These are phyloP conservation scores for Akabosia matsudoensis DNA, from an alignment of 1,140 invertebrate genomes.

Conservation along the genomic window DNA sequence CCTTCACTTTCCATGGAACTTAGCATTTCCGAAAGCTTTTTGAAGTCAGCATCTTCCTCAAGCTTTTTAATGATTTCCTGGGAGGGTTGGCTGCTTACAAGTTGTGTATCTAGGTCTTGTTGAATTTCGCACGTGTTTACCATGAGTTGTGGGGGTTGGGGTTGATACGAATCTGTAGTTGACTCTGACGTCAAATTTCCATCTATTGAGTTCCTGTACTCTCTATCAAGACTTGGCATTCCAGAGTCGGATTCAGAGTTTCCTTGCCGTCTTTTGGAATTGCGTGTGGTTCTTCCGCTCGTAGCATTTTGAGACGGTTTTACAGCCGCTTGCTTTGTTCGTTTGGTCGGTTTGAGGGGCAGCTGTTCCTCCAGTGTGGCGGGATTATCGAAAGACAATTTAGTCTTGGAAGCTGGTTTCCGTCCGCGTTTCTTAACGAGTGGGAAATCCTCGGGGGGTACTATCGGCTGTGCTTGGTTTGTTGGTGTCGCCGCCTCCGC, in stretches of 20 bases:
- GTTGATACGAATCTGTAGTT: neutral
- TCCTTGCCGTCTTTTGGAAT: constrained; percentile 26
- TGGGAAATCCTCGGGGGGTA: neutral
- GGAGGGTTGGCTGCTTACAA: constrained; percentile 20
- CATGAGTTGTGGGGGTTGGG: neutral
- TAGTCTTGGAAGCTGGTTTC: constrained; percentile 22
- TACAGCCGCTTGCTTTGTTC: constrained; percentile 11
- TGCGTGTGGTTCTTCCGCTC: constrained; percentile 37
- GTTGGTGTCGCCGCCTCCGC: constrained; percentile 38
- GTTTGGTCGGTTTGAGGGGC: constrained; percentile 6
- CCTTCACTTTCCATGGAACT: constrained; percentile 43
- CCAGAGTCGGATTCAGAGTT: constrained; percentile 19
- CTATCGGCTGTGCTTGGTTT: constrained; percentile 7
- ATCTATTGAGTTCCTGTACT: neutral
- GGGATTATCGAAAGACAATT: neutral
- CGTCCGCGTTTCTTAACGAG: constrained; percentile 24
- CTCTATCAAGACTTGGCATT: constrained; percentile 8
- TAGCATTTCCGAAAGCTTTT: constrained; percentile 45
- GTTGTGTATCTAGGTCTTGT: neutral
- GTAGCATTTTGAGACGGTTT: neutral
- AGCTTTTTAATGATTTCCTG: constrained; percentile 46
- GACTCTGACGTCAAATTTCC: neutral
- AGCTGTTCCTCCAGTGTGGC: constrained; percentile 23
- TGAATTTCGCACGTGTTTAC: neutral
- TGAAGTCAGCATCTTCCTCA: constrained; percentile 48